These are phyloP conservation scores for Morpho achilles DNA, from an alignment of 2,888 invertebrate genomes.

Conservation along the genomic window DNA sequence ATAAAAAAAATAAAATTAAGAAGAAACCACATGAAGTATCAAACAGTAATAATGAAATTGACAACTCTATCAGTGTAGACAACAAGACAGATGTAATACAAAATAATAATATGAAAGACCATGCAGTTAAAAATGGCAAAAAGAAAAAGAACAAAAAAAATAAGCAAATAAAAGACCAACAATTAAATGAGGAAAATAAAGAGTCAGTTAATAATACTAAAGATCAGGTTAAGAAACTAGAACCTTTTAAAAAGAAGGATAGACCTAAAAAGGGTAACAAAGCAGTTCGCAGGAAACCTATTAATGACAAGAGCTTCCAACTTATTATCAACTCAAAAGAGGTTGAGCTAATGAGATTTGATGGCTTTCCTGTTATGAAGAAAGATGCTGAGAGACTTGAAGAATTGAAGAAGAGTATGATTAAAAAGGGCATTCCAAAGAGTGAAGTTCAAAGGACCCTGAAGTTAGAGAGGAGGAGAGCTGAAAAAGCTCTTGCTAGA, in stretches of 20 bases:
- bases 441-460: conserved; percentile 83
- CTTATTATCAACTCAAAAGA: conserved; percentile 82
- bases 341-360: conserved; percentile 80
- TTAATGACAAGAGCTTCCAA: conserved; percentile 64
- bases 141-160: conserved; percentile 16
- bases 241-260: neutral
- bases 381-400: conserved; percentile 83
- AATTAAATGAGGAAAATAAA: conserved; percentile 17
- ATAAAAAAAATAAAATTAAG: no score
- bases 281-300: conserved; percentile 64
- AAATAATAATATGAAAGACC: no score
- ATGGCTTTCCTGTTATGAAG: conserved; percentile 85
- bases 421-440: conserved; percentile 82
- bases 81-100: no score
- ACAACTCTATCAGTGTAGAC: no score
- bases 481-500: conserved; percentile 84
- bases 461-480: conserved; percentile 84
- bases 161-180: neutral
- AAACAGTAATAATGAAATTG: no score
- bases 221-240: no score
- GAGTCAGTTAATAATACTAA: conserved; percentile 1
- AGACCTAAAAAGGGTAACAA: conserved; percentile 39
- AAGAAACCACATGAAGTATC: no score
- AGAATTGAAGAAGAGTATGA: conserved; percentile 81
- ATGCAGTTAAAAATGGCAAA: conserved; percentile 3